Evolutionary conservation across 2,113 vertebrate species (phyloP), one percentile per base, ranked within the genome.

Genomic region (Larimichthys polyactis): DNA sequence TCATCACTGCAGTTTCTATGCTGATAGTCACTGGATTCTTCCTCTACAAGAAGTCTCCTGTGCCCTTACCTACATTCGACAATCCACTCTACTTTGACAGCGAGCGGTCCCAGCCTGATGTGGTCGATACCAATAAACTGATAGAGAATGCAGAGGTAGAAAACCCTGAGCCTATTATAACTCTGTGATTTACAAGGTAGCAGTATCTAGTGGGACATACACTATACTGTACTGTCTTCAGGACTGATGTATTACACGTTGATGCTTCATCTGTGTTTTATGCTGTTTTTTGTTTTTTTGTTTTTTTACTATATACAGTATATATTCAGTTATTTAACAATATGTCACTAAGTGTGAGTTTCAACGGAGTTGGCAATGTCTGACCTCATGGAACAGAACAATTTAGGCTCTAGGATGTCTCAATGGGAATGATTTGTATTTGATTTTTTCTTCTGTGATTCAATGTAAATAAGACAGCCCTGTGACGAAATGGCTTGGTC

Each of bases 101-200:
- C n/a, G 92, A 93, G 32, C 82, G 63, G 44, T 75, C 91, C 10
- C 79, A 88, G 71, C 92, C 93, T 0, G 93, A 94, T 29, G 88
- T 93, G 59, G 89, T 93, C 2, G 93, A 94, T 54, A 93, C 92
- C 78, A 93, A 90, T 49, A 94, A 87, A 87, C 74, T 94, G 65
- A 94, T 94, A 70, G 92, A 93, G 77, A 92, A 91, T 17, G 91
- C 83, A 51, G 93, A 90, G 81, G 81, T 62, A 44, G 87, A 91
- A 84, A 90, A 71, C 20, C 62, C 82, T 20, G 92, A 92, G 79
- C 92, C 90, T 0, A 91, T 94, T 63, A 84, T 94, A 89, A 60
- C 84, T 59, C 74, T 93, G 90, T 94, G 89, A 92, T 82, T 75
- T 44, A 22, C 9, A 49, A 11, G 54, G 12, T 17, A 36, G 14